Evolutionary conservation across 1,140 invertebrate genomes (phyloP), one percentile per base, ranked within the genome.

Genomic region (Ylistrum balloti): DNA sequence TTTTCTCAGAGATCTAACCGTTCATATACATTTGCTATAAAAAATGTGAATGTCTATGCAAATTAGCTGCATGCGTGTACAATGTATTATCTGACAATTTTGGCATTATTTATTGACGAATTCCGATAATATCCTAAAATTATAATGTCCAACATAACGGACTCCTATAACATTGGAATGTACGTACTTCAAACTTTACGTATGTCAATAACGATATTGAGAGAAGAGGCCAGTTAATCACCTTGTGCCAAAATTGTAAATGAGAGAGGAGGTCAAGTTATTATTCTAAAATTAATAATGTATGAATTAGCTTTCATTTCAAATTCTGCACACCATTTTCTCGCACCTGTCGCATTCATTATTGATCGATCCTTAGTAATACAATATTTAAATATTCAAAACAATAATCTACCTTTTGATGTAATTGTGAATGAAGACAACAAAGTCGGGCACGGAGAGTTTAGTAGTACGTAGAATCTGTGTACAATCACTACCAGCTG

Each of bases 401-500:
- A 87, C 33, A 35, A 87, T 28, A 35, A 10, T 87, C 38, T 87
- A 87, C 33, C 13, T 35, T 87, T 35, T 88, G 34, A 45, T n/a
- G 35, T 41, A 88, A 45, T 5, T 33, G 45, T 28, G 33, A 88
- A 35, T 28, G 88, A 56, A 88, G 88, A 88, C 34, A 32, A 88
- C 35, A 88, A 88, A 17, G n/a, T 33, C 35, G 33, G 33, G 33
- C 35, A 28, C 20, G 45, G 28, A 33, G 34, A 48, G 20, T n/a
- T 56, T 32, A 33, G 34, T 38, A 48, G 20, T 33, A 22, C 22
- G 88, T 56, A 88, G 45, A 88, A 74, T 74, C 56, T 74, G 56
- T 74, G 56, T 74, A 74, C 56, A 74, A 74, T 94, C 90, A 90
- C 91, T 99, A 98, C 98, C 98, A 99, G 98, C 97, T 97, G 98